A percentile compares a stretch with the other conserved stretches of the same genome.
phyloP scores from a whole-genome alignment of 2,797 vertebrate species.

The Arremon brunneinucha region DNA sequence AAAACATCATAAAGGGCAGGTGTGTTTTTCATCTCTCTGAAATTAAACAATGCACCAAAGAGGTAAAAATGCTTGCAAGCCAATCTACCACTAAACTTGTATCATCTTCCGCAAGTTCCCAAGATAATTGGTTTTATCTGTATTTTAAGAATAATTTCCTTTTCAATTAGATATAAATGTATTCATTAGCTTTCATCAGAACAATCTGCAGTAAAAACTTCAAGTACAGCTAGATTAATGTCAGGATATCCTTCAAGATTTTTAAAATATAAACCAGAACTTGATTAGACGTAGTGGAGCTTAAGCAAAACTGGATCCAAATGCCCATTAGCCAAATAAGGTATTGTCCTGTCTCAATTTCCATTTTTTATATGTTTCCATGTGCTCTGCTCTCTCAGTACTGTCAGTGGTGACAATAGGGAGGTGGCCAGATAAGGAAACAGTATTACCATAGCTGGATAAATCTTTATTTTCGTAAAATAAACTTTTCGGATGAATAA shows the following conservation, averaged over 20 bases:
- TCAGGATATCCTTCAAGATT: background rate
- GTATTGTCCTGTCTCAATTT: background rate
- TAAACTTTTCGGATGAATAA: background rate
- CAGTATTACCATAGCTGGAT: background rate
- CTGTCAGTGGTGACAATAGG: background rate
- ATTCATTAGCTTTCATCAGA: background rate
- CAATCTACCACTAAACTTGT: background rate
- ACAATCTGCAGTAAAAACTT: background rate
- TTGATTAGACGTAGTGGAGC: background rate
- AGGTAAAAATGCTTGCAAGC: background rate
- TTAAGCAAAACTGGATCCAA: background rate
- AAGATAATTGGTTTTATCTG: background rate
- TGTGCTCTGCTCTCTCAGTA: background rate
- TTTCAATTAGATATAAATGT: background rate
- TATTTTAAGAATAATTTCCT: background rate
- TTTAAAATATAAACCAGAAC: background rate
- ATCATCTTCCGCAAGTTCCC: background rate
- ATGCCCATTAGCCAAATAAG: background rate
- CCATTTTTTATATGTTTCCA: background rate
- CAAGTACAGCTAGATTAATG: background rate
- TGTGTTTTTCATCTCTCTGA: background rate
- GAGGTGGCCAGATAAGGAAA: background rate
- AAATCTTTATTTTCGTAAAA: background rate
- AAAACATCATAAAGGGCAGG: background rate
- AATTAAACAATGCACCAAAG: background rate